phyloP scores from a whole-genome alignment of 1,140 invertebrate genomes.

The Chlorops oryzae region DNA sequence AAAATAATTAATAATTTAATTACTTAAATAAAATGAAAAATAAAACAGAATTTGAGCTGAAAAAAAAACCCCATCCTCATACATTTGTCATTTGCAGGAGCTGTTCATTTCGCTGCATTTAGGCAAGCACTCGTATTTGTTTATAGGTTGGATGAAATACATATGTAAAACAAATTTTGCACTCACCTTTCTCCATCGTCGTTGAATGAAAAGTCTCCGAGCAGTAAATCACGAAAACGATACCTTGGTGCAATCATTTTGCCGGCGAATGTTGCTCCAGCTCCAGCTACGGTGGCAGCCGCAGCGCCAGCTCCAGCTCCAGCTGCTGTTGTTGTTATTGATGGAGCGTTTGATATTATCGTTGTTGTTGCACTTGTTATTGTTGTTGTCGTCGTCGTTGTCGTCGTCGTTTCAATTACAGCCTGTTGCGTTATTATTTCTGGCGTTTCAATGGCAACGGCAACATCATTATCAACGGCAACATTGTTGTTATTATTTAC shows the following conservation, averaged over 20 bases:
- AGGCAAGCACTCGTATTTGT: no score
- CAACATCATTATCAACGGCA: slow-evolving; percentile 7
- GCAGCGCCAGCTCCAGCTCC: neutral
- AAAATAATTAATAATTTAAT: no score
- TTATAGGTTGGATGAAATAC: no score
- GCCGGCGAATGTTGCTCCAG: slow-evolving; percentile 29
- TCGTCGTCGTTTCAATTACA: slow-evolving; percentile 8
- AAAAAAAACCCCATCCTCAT: no score
- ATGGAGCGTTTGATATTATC: slow-evolving; percentile 3
- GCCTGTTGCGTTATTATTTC: neutral
- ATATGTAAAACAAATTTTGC: neutral
- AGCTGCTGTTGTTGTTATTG: slow-evolving; percentile 11
- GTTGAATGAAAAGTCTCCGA: slow-evolving; percentile 71
- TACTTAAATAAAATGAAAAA: no score
- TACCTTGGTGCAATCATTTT: slow-evolving; percentile 53
- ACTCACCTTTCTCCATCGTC: slow-evolving; percentile 70
- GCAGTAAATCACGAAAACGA: slow-evolving; percentile 68
- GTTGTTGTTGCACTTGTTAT: slow-evolving; percentile 15
- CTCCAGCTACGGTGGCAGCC: slow-evolving; percentile 7
- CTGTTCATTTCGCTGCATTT: no score
- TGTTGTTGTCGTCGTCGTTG: slow-evolving; percentile 13
- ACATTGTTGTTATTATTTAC: slow-evolving; percentile 9
- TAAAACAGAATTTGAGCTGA: no score
- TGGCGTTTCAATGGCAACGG: slow-evolving; percentile 11
- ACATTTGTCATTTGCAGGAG: no score